Conservation (phyloP, 2,113 vertebrate genomes). For the Oncorhynchus tshawytscha region DNA sequence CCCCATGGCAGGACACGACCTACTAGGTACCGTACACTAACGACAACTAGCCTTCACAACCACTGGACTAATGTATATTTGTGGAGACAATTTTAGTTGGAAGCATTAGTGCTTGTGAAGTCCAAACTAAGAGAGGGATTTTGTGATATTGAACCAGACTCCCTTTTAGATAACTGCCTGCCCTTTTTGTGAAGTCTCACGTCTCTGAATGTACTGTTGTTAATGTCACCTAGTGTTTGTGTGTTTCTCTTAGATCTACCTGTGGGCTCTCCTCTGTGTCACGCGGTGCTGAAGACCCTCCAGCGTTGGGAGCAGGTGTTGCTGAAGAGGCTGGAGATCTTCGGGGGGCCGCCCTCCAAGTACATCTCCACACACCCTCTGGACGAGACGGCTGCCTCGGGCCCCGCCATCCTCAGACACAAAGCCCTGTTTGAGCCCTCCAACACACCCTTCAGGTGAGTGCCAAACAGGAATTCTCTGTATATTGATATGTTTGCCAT, state of each 20-base stretch:
- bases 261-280: slow-evolving; percentile 91
- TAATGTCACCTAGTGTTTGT: not conserved
- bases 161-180: too few species aligned
- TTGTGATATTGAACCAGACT: too few species aligned
- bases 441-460: slow-evolving; percentile 93
- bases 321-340: slow-evolving; percentile 87
- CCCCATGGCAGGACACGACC: slow-evolving; percentile 93
- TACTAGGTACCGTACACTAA: slow-evolving; percentile 79
- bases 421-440: slow-evolving; percentile 91
- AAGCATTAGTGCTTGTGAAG: not conserved
- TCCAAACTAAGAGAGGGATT: not conserved
- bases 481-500: too few species aligned
- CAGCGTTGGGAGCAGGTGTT: slow-evolving; percentile 97
- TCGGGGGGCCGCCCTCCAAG: slow-evolving; percentile 86
- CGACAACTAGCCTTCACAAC: not conserved
- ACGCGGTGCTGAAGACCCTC: slow-evolving; percentile 88
- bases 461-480: too few species aligned
- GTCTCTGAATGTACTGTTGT: too few species aligned
- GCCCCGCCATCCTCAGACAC: slow-evolving; percentile 92
- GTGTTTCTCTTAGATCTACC: slow-evolving; percentile 82
- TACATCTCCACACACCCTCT: slow-evolving; percentile 82
- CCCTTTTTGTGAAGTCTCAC: too few species aligned
- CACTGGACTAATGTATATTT: not conserved
- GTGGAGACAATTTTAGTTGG: too few species aligned
- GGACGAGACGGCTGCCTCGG: slow-evolving; percentile 80